These are phyloP conservation scores for Gorsachius goisagi DNA, from an alignment of 2,113 vertebrate genomes.

Conservation along the genomic window DNA sequence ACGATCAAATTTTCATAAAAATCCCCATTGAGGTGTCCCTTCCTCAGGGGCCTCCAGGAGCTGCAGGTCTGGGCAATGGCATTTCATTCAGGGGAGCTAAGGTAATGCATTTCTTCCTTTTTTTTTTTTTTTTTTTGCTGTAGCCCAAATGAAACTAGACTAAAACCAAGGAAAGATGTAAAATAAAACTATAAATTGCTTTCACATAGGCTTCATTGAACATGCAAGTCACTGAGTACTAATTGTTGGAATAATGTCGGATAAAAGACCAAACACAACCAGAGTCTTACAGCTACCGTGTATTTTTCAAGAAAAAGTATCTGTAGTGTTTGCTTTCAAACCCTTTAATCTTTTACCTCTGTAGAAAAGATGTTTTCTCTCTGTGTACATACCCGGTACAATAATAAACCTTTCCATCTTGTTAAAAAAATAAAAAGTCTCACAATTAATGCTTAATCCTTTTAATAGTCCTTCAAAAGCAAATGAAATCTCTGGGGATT, in stretches of 20 bases:
- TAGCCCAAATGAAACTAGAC: background rate
- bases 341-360: background rate
- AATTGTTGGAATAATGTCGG: background rate
- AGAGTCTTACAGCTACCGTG: background rate
- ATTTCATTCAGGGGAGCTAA: background rate
- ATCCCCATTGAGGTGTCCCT: background rate
- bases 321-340: background rate
- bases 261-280: background rate
- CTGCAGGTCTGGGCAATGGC: background rate
- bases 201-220: background rate
- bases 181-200: background rate
- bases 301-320: background rate
- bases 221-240: background rate
- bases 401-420: background rate
- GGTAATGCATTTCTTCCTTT: background rate
- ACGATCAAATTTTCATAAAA: background rate
- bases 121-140: background rate
- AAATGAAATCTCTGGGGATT: background rate
- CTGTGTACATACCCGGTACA: accelerated
- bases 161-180: background rate
- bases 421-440: background rate
- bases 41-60: background rate
- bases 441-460: background rate
- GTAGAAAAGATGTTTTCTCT: background rate
- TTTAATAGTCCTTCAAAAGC: background rate